Evolutionary conservation across 2,113 vertebrate genomes (phyloP).

Genomic region (Prionailurus viverrinus): DNA sequence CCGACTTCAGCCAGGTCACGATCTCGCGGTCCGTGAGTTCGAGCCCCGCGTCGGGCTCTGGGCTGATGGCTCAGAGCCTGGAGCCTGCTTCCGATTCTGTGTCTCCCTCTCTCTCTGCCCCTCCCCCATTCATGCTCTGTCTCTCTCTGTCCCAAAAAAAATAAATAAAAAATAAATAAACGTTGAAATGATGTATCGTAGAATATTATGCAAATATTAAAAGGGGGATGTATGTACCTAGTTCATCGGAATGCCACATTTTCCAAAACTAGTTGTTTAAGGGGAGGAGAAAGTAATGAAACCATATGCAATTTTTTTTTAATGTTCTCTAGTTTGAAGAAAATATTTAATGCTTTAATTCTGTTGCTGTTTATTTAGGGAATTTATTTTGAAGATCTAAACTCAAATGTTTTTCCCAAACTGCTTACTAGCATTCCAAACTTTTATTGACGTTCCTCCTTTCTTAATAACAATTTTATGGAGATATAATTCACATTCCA

Average conservation of each 20-base stretch:
- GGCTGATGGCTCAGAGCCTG: too few species aligned
- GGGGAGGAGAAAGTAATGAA: not conserved
- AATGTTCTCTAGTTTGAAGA: not conserved
- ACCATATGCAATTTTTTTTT: not conserved
- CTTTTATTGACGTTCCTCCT: not conserved
- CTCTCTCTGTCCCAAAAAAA: too few species aligned
- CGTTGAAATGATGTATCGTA: not conserved
- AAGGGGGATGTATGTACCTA: not conserved
- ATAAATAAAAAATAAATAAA: too few species aligned
- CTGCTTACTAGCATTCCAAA: not conserved
- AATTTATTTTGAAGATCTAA: conserved; percentile 22
- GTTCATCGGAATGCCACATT: not conserved
- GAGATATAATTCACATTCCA: not conserved
- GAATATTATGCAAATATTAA: not conserved
- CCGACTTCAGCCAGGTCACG: too few species aligned
- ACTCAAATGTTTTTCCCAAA: not conserved
- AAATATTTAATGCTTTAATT: not conserved
- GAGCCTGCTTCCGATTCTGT: too few species aligned
- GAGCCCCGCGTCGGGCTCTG: too few species aligned
- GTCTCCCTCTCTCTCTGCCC: too few species aligned
- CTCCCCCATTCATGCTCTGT: too few species aligned
- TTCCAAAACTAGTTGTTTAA: not conserved
- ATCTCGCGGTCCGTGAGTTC: too few species aligned
- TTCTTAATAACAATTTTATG: conserved; percentile 8
- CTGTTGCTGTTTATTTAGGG: not conserved